Evolutionary conservation across 2,888 invertebrate species (phyloP), one percentile per base, ranked within the genome.

Genomic region (Eristalinus aeneus): DNA sequence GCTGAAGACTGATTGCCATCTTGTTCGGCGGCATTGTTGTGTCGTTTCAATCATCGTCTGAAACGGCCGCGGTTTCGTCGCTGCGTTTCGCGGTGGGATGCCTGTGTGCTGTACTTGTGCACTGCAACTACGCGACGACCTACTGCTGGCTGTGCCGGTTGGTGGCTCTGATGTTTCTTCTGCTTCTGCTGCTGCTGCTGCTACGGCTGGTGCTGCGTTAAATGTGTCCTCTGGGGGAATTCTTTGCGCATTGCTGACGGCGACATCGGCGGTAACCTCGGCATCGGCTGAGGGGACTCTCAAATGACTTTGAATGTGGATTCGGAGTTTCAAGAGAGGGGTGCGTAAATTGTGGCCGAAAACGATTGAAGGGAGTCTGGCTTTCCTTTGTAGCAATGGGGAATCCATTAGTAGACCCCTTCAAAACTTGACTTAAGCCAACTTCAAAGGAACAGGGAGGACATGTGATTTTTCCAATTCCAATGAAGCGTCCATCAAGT

Each of bases 241-340:
- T 65, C n/a, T 72, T 56, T 73, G 84, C 84, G 84, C 84, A 85
- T 85, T 80, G 84, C 84, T 60, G 58, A 72, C 67, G 80, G 84
- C 56, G 31, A 23, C 64, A 23, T 61, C 31, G 5, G 8, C 46
- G 46, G 39, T 11, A 8, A 12, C 39, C 1, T 6, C 8, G 39
- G 5, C 39, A n/a, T 0, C 39, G 39, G 6, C 39, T 5, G n/a
- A 5, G 46, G 8, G n/a, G 46, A 16, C 8, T 16, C 2, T 46
- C 46, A 46, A 46, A 16, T 16, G 46, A 46, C 16, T 16, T 5
- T 46, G 39, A 46, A n/a, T 46, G 39, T 12, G n/a, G 27, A 27
- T 27, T 27, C 6, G n/a, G 46, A 1, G 8, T 16, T 46, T 46
- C 46, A 16, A 16, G 46, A 46, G 46, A 1, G 16, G 16, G 46